These are phyloP conservation scores for Tapirus indicus DNA, from an alignment of 2,797 vertebrate species.

Conservation along the genomic window DNA sequence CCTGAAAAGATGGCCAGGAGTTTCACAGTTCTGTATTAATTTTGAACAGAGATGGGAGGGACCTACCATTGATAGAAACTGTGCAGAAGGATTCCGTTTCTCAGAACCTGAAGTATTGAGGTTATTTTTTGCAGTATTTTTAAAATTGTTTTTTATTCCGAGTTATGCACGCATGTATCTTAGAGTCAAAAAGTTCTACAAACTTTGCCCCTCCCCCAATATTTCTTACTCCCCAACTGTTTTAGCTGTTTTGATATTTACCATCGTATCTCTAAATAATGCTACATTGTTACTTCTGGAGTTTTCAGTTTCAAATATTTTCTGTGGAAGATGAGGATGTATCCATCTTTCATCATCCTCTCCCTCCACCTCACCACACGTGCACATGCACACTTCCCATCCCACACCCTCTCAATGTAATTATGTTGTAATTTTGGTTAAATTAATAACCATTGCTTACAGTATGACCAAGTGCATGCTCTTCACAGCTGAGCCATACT, in stretches of 20 bases:
- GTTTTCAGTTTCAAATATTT: neutral
- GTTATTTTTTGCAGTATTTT: neutral
- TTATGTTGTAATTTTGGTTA: neutral
- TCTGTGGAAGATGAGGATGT: neutral
- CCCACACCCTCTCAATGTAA: neutral
- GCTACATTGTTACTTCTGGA: neutral
- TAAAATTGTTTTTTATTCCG: neutral
- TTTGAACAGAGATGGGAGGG: neutral
- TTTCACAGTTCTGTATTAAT: neutral
- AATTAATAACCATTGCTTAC: neutral
- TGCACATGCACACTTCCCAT: accelerated
- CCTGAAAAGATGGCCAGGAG: neutral
- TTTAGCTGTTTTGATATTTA: neutral
- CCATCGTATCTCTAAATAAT: neutral
- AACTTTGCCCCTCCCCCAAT: neutral
- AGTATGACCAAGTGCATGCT: accelerated
- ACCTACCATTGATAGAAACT: neutral
- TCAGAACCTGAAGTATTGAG: neutral
- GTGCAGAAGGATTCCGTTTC: neutral
- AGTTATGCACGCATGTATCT: neutral
- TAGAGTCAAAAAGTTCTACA: neutral
- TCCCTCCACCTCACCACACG: neutral
- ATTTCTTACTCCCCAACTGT: neutral
- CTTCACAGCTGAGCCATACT: neutral
- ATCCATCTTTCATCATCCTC: neutral